These are phyloP conservation scores for Zaprionus ornatus DNA, from an alignment of 1,140 invertebrate species.

Conservation along the genomic window DNA sequence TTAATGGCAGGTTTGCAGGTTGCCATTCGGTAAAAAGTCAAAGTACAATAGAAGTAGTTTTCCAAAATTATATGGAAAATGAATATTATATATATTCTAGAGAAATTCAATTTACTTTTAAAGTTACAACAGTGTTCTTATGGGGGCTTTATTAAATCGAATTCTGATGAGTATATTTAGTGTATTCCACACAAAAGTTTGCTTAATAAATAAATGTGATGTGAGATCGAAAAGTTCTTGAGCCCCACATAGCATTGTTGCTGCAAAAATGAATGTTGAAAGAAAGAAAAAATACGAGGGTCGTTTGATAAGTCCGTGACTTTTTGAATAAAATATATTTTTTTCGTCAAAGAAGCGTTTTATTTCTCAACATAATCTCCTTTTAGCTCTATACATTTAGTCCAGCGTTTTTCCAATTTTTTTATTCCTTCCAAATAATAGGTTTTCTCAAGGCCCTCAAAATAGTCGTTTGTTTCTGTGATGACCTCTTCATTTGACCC, in stretches of 20 bases:
- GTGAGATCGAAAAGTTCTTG: background rate
- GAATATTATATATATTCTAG: background rate
- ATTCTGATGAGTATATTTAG: background rate
- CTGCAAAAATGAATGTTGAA: background rate
- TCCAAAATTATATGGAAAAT: background rate
- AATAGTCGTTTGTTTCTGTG: too few species aligned
- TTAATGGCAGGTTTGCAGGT: too few species aligned
- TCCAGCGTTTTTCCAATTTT: too few species aligned
- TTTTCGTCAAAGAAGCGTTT: too few species aligned
- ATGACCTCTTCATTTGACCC: too few species aligned
- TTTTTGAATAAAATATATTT: too few species aligned
- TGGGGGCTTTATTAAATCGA: background rate
- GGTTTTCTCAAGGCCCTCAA: too few species aligned
- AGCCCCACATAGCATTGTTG: background rate
- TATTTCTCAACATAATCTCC: too few species aligned
- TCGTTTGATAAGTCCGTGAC: too few species aligned
- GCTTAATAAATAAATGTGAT: constrained; percentile 1
- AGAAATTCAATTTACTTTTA: background rate
- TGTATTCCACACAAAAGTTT: background rate
- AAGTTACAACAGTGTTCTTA: background rate
- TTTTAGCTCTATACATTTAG: too few species aligned
- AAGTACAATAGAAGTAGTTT: constrained; percentile 10
- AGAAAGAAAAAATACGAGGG: background rate
- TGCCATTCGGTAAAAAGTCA: constrained; percentile 7
- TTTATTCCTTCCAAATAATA: too few species aligned